These are phyloP conservation scores for Protophormia terraenovae DNA, from an alignment of 2,888 invertebrate species.

Conservation along the genomic window DNA sequence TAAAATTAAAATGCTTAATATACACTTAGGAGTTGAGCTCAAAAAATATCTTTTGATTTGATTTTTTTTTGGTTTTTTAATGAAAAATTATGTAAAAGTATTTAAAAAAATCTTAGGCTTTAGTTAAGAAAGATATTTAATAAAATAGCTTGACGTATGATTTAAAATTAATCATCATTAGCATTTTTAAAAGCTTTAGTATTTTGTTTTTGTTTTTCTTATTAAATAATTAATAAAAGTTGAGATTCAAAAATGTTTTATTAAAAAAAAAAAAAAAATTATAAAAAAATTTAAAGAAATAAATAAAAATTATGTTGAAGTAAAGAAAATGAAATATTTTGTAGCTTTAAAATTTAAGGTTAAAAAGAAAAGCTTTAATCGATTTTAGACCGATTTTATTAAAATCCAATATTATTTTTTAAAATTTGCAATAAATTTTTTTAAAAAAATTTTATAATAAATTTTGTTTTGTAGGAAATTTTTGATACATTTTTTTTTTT, in stretches of 20 bases:
- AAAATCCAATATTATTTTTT: constrained; percentile 40
- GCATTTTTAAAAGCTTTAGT: constrained; percentile 58
- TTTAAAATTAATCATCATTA: constrained; percentile 69
- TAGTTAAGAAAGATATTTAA: constrained; percentile 63
- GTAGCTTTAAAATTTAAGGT: constrained; percentile 18
- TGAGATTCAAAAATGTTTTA: constrained; percentile 46
- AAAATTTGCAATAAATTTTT: no score
- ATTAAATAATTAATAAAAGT: constrained; percentile 15
- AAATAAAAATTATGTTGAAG: constrained; percentile 9
- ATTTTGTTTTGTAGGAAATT: no score
- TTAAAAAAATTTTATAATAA: no score
- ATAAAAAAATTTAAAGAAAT: constrained; percentile 9
- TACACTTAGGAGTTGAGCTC: constrained; percentile 54
- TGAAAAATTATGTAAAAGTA: constrained; percentile 60
- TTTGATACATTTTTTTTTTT: no score
- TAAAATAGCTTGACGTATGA: constrained; percentile 66
- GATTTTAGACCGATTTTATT: not conserved
- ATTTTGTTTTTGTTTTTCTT: not conserved
- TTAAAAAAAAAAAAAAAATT: constrained; percentile 18
- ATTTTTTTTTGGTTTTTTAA: constrained; percentile 30
- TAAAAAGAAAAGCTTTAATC: constrained; percentile 11
- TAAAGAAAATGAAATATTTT: not conserved
- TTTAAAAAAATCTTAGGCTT: constrained; percentile 64
- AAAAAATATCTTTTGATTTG: constrained; percentile 61
- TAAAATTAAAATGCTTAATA: constrained; percentile 20